Percentiles rank a stretch among this genome's conserved stretches.
phyloP scores from a whole-genome alignment of 2,113 vertebrate species.

The Caloenas nicobarica region DNA sequence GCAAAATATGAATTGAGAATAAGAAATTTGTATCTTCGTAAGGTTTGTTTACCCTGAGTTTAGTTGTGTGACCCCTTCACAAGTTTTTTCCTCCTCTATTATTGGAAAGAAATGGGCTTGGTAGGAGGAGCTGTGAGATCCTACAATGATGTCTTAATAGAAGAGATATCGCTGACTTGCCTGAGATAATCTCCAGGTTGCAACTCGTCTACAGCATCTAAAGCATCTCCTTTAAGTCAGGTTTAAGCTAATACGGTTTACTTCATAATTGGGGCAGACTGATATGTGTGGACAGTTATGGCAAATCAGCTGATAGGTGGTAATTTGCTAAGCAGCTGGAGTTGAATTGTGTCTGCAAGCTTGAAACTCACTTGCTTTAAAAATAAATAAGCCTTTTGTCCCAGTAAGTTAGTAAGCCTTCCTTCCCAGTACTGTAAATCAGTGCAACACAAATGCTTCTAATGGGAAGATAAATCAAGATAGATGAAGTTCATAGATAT shows the following conservation, averaged over 20 bases:
- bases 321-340: slow-evolving; percentile 60
- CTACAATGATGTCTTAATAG: background rate
- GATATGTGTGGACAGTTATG: slow-evolving; percentile 36
- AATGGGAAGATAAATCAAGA: slow-evolving; percentile 22
- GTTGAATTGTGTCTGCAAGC: slow-evolving; percentile 55
- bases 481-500: background rate
- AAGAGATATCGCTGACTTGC: background rate
- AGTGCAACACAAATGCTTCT: background rate
- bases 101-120: background rate
- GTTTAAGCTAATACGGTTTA: slow-evolving; percentile 33
- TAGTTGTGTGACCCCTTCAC: background rate
- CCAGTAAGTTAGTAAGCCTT: slow-evolving; percentile 20
- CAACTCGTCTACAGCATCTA: slow-evolving; percentile 21
- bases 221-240: slow-evolving; percentile 23
- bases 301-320: slow-evolving; percentile 51
- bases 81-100: background rate
- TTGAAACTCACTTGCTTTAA: slow-evolving; percentile 35
- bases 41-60: background rate
- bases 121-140: background rate
- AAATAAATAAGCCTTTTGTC: slow-evolving; percentile 53
- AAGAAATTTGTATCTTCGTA: background rate
- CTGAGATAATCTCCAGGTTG: slow-evolving; percentile 2
- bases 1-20: background rate
- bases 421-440: background rate
- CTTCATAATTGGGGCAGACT: slow-evolving; percentile 40